Conservation (phyloP, 2,888 invertebrate species). For the Brachyptera putata region DNA sequence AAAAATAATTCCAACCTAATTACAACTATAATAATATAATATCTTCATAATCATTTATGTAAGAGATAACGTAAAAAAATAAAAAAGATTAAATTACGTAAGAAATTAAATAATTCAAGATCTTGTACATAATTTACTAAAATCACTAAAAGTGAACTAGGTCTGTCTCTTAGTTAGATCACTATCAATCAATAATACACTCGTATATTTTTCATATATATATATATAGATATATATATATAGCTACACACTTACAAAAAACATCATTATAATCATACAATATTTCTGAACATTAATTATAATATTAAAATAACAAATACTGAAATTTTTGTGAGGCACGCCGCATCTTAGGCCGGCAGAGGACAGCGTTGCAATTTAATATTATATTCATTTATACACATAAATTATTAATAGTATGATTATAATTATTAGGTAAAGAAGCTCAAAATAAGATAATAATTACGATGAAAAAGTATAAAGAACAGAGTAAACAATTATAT, state of each 20-base stretch:
- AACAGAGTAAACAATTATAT: no score
- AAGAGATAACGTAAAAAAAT: conserved; percentile 33
- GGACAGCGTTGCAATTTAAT: conserved; percentile 33
- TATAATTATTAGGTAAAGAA: background rate
- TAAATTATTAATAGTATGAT: no score
- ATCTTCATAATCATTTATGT: conserved; percentile 28
- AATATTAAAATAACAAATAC: conserved; percentile 35
- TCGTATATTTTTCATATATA: no score
- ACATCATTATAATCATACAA: conserved; percentile 32
- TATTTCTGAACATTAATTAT: conserved; percentile 33
- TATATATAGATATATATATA: no score
- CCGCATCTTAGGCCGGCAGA: conserved; percentile 34
- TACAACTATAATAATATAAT: conserved; percentile 24
- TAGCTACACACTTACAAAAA: conserved; percentile 35
- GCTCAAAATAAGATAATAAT: background rate
- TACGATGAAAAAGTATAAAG: no score
- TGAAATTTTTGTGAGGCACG: conserved; percentile 36
- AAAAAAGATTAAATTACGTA: conserved; percentile 33
- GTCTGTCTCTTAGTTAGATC: conserved; percentile 29
- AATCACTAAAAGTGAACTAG: conserved; percentile 27
- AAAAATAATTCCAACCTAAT: conserved; percentile 19
- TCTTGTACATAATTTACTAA: conserved; percentile 32
- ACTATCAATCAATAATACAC: conserved; percentile 27
- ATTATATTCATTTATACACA: conserved; percentile 30
- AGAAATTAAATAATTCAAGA: conserved; percentile 33